A percentile compares a stretch with the other conserved stretches of the same genome.
phyloP scores from a whole-genome alignment of 2,888 invertebrate species.

The Octodonta nipae region DNA sequence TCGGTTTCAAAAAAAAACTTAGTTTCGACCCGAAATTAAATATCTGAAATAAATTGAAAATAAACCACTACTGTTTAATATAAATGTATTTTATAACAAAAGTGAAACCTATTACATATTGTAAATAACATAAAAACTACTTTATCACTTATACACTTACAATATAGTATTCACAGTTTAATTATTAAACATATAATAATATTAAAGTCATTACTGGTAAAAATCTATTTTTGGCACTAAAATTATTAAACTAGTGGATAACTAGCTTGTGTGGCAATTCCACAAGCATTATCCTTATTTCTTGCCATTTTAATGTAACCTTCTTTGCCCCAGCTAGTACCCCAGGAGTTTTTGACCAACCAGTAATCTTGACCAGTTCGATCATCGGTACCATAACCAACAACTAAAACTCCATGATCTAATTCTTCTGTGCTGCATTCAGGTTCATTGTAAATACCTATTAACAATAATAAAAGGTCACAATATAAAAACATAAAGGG shows the following conservation, averaged over 20 bases:
- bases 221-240: neutral
- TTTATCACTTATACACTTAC: too few species aligned
- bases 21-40: too few species aligned
- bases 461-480: constrained; percentile 19
- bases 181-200: too few species aligned
- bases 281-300: constrained; percentile 73
- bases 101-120: too few species aligned
- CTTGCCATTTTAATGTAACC: constrained; percentile 84
- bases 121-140: too few species aligned
- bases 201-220: too few species aligned
- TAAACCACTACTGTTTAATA: too few species aligned
- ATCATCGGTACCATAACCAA: constrained; percentile 68
- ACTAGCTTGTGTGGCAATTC: constrained; percentile 69
- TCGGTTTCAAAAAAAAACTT: too few species aligned
- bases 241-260: constrained; percentile 66
- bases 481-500: neutral
- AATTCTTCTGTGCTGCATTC: constrained; percentile 55
- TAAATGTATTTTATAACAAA: too few species aligned
- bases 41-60: too few species aligned
- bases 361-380: constrained; percentile 61
- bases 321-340: constrained; percentile 62
- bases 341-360: constrained; percentile 83
- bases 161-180: too few species aligned
- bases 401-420: constrained; percentile 77
- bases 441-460: constrained; percentile 45